Percentiles rank a stretch among this genome's conserved stretches.
Conservation (phyloP, 2,888 invertebrate species). For the Meiosimyza decipiens region DNA sequence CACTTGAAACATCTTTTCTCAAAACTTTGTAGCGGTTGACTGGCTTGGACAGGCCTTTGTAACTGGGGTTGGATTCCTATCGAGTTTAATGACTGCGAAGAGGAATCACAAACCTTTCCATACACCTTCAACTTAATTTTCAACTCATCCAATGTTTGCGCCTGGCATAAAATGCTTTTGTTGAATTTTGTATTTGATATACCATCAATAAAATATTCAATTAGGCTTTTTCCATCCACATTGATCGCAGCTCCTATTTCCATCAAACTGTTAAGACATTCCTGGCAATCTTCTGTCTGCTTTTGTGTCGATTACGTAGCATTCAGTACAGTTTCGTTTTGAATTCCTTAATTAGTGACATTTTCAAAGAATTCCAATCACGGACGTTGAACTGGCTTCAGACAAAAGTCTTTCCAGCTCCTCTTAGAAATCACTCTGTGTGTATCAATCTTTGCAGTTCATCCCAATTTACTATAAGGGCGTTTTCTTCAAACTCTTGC, state of each 20-base stretch:
- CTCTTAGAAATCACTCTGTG: constrained; percentile 24
- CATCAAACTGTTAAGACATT: constrained; percentile 11
- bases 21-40: too few relatives aligned
- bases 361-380: constrained; percentile 28
- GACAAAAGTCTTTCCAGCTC: constrained; percentile 28
- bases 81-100: neutral
- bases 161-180: constrained; percentile 18
- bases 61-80: neutral
- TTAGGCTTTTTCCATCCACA: constrained; percentile 19
- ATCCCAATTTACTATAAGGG: constrained; percentile 21
- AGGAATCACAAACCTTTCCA: neutral
- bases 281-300: neutral
- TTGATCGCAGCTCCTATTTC: constrained; percentile 11
- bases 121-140: constrained; percentile 16
- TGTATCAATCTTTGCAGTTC: constrained; percentile 25
- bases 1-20: too few relatives aligned
- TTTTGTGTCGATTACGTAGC: constrained; percentile 18
- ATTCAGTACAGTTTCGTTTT: constrained; percentile 10
- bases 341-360: constrained; percentile 26
- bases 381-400: constrained; percentile 18
- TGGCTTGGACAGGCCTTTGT: too few relatives aligned
- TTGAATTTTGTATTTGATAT: constrained; percentile 22
- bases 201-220: constrained; percentile 29
- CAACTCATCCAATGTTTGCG: neutral
- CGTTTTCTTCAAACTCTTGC: constrained; percentile 29